phyloP scores from a whole-genome alignment of 2,888 invertebrate genomes.

The Standfussiana lucernea region DNA sequence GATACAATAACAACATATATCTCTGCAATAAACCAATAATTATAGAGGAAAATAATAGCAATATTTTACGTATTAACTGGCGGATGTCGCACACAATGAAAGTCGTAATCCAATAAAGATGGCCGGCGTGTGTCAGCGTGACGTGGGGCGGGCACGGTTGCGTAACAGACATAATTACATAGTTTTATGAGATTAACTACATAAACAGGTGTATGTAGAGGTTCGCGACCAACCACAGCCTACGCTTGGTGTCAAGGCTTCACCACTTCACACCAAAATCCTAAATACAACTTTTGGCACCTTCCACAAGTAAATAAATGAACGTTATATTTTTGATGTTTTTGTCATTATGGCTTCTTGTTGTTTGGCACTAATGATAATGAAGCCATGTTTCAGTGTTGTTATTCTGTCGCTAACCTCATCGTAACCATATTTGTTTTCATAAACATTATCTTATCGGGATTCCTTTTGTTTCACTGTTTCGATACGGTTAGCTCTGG shows the following conservation, averaged over 20 bases:
- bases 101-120: conserved; percentile 78
- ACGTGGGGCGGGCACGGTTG: conserved; percentile 61
- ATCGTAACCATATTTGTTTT: conserved; percentile 72
- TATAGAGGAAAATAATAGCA: conserved; percentile 52
- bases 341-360: conserved; percentile 16
- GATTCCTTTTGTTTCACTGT: conserved; percentile 75
- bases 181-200: conserved; percentile 74
- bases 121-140: conserved; percentile 58
- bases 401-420: conserved; percentile 55
- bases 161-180: conserved; percentile 72
- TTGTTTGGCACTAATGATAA: conserved; percentile 43
- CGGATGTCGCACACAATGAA: conserved; percentile 69
- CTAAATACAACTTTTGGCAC: conserved; percentile 38
- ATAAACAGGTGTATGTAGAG: conserved; percentile 54
- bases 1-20: conserved; percentile 20
- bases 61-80: conserved; percentile 65
- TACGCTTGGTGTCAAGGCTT: conserved; percentile 63
- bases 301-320: conserved; percentile 53
- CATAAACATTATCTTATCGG: conserved; percentile 74
- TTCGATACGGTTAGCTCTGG: conserved; percentile 66
- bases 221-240: conserved; percentile 40
- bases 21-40: conserved; percentile 24
- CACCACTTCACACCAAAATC: conserved; percentile 32
- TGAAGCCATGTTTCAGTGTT: conserved; percentile 49
- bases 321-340: conserved; percentile 2